phyloP scores from a whole-genome alignment of 2,888 invertebrate species.

The Exocentrus adspersus region DNA sequence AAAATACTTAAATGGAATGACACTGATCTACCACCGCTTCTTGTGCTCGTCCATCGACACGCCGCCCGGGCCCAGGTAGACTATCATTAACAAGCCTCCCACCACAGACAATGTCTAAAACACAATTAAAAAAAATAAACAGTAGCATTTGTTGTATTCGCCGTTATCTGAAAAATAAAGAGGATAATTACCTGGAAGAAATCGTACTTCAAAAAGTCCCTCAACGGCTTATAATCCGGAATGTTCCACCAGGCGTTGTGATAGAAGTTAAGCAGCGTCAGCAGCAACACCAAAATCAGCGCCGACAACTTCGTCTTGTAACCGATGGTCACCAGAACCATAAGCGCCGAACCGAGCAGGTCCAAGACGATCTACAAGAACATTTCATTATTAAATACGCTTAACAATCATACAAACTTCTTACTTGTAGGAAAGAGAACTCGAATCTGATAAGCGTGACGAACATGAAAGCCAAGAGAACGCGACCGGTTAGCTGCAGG shows the following conservation, averaged over 20 bases:
- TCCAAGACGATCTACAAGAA: conserved; percentile 85
- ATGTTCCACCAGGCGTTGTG: conserved; percentile 99
- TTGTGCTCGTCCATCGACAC: conserved; percentile 99
- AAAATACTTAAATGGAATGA: conserved; percentile 35
- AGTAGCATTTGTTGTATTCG: background rate
- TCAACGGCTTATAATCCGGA: conserved; percentile 92
- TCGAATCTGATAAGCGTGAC: conserved; percentile 95
- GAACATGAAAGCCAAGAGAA: conserved; percentile 98
- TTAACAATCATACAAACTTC: too few relatives aligned
- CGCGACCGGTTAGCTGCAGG: conserved; percentile 93
- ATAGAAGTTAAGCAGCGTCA: conserved; percentile 91
- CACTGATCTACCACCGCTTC: conserved; percentile 87
- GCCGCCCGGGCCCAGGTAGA: conserved; percentile 97
- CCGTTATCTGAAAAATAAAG: conserved; percentile 1
- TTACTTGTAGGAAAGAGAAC: conserved; percentile 85
- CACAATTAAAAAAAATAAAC: conserved; percentile 34
- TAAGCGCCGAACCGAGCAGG: conserved; percentile 91
- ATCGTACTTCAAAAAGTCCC: conserved; percentile 99
- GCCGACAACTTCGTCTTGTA: conserved; percentile 99
- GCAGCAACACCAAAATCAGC: conserved; percentile 88
- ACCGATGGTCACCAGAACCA: conserved; percentile 96
- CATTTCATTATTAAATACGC: too few relatives aligned
- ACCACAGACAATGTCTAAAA: conserved; percentile 98
- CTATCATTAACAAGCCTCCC: conserved; percentile 98
- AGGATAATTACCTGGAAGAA: conserved; percentile 93